Evolutionary conservation across 2,888 invertebrate genomes (phyloP).

Genomic region (Agrotis ipsilon): DNA sequence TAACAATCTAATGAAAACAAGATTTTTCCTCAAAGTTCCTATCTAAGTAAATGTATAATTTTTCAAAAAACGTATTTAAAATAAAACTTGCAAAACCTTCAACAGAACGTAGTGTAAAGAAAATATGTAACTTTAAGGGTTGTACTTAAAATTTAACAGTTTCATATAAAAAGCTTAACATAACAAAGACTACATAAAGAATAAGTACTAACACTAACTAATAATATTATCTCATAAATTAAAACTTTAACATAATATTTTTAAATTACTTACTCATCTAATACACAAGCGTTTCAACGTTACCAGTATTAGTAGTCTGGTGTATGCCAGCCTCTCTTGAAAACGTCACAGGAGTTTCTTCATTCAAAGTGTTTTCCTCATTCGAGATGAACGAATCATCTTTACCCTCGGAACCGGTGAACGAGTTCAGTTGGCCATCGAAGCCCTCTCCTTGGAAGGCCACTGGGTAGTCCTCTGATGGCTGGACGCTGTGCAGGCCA

Average conservation of each 20-base stretch:
- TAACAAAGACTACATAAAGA: neutral
- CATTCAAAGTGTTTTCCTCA: slow-evolving; percentile 69
- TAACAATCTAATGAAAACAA: slow-evolving; percentile 18
- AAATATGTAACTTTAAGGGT: neutral
- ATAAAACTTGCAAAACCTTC: too few species aligned
- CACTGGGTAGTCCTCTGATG: slow-evolving; percentile 73
- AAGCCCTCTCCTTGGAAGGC: slow-evolving; percentile 73
- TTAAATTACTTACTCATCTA: slow-evolving; percentile 57
- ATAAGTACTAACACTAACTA: neutral
- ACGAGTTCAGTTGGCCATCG: slow-evolving; percentile 74
- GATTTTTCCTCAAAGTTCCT: slow-evolving; percentile 3
- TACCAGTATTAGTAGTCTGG: slow-evolving; percentile 81
- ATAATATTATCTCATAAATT: neutral
- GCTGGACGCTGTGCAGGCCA: slow-evolving; percentile 67
- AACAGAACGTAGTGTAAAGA: neutral
- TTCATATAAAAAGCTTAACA: neutral
- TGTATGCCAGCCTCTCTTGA: slow-evolving; percentile 84
- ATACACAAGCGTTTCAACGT: slow-evolving; percentile 81
- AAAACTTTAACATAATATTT: neutral
- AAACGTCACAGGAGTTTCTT: slow-evolving; percentile 80
- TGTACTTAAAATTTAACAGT: slow-evolving; percentile 9
- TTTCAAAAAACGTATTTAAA: neutral
- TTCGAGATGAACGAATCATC: slow-evolving; percentile 70
- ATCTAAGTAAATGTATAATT: too few species aligned
- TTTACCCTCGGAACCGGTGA: slow-evolving; percentile 71